These are phyloP conservation scores for Phalacrocorax brasilianus DNA, from an alignment of 2,113 vertebrate species.

Conservation along the genomic window DNA sequence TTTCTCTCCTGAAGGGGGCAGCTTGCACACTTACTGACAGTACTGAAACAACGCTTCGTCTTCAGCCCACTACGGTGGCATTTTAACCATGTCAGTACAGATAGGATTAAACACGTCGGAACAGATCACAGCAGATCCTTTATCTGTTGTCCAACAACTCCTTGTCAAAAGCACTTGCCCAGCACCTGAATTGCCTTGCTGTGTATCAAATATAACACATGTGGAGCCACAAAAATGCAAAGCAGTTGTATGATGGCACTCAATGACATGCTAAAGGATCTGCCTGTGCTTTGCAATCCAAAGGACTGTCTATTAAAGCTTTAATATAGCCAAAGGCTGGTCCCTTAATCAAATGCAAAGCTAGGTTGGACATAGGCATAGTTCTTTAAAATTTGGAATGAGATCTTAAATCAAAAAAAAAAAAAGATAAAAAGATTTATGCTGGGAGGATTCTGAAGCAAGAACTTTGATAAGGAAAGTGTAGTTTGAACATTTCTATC, in stretches of 20 bases:
- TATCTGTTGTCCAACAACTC: not conserved
- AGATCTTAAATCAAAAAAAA: not conserved
- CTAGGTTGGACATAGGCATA: not conserved
- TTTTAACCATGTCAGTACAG: not conserved
- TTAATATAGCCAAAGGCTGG: not conserved
- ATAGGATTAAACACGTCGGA: not conserved
- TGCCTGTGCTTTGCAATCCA: not conserved
- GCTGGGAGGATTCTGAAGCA: not conserved
- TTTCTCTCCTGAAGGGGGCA: not conserved
- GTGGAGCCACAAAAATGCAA: not conserved
- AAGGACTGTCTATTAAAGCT: not conserved
- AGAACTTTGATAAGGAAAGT: not conserved
- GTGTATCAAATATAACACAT: not conserved
- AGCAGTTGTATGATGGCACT: not conserved
- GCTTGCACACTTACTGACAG: not conserved
- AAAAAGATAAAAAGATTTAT: not conserved
- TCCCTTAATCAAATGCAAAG: not conserved
- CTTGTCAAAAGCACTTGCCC: not conserved
- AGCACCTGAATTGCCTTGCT: not conserved
- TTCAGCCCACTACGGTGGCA: rapidly evolving
- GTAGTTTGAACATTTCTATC: not conserved
- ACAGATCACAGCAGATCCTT: too few species aligned
- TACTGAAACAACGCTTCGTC: rapidly evolving
- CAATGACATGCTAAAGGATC: not conserved
- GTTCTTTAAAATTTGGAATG: not conserved